Base-by-base conservation (phyloP, 2,113 vertebrate species). In the Tursiops truncatus region DNA sequence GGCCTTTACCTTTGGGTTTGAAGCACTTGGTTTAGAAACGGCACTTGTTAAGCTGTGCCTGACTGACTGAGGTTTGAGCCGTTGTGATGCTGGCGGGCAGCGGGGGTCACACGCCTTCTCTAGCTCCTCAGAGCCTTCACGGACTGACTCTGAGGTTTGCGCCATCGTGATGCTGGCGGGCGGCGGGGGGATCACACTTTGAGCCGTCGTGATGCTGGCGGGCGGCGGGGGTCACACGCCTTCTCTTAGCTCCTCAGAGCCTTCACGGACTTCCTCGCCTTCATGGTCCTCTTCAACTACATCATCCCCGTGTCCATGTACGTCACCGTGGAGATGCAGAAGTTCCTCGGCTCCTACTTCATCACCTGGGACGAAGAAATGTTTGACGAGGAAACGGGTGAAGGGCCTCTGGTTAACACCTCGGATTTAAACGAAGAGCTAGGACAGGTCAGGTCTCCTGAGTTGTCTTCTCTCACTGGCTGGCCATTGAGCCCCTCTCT, bases 221-320 rank as follows among this genome's bases (percentile, higher is more conserved):
- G 2, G 6, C 5, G 26, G 82, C 4, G 8, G 44, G 44, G 44
- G 44, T 44, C 44, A 44, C 44, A 8, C 44, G 41, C 41, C 41
- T 41, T 41, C 41, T 41, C 41, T 41, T 41, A 41, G 41, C 41
- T 41, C 41, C 41, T 41, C 41, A 41, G 38, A 38, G 38, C 99
- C 0, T 99, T 99, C 98, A 99, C 99, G 0, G 99, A 99, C 98
- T 99, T 99, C 98, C 98, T 99, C 98, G 99, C 99, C 74, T 99
- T 99, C 98, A 99, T 99, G 99, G 99, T 99, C 79, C 99, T 99
- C 63, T 99, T 99, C 98, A 99, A 99, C 99, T 99, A 99, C 99
- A 99, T 99, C 98, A 99, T 99, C 92, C 99, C 99, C 0, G 99
- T 99, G 62, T 99, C 99, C 91, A 99, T 99, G 99, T 99, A 99